Base-by-base conservation (phyloP, 2,888 invertebrate genomes). In the Drosophila maculinotata region DNA sequence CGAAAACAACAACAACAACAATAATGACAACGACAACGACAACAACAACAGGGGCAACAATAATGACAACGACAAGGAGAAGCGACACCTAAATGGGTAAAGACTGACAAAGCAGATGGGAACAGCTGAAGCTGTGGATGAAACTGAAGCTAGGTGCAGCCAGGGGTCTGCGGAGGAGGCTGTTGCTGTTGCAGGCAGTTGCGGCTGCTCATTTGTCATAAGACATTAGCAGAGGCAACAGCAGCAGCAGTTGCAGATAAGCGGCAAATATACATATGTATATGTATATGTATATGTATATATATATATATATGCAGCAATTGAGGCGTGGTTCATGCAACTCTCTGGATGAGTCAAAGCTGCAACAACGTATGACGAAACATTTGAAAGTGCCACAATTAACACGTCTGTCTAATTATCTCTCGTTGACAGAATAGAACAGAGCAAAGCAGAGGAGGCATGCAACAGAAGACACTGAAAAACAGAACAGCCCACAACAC, bases 331-430 rank as follows among this genome's bases (percentile, higher is more conserved):
- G 62, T 56, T 44, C 48, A 23, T 48, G 51, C 59, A 62, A 69
- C 69, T 41, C 51, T 6, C 31, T 6, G 38, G 42, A 42, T 63
- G 74, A 63, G 66, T 58, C 73, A 75, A 66, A 45, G 58, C 64
- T 47, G 44, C 41, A 14, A 17, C 58, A 12, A 31, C 10, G 25
- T 15, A 9, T 12, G 48, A 12, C 14, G 15, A 20, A 51, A 28
- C 54, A 69, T 74, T 70, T 70, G 60, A 71, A 75, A 79, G 72
- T 76, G 79, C 80, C 73, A 79, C 83, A 82, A 80, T 80, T 85
- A 85, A 80, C 79, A 79, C 73, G 66, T 82, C 68, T 79, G 58
- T 80, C 65, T 74, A 69, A 80, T 80, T 80, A 80, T 82, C 66
- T 52, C 20, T 45, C 12, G 72, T 62, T 78, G 81, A 84, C 78